phyloP scores from a whole-genome alignment of 2,888 invertebrate species.

The Tenthredo scrophulariae region DNA sequence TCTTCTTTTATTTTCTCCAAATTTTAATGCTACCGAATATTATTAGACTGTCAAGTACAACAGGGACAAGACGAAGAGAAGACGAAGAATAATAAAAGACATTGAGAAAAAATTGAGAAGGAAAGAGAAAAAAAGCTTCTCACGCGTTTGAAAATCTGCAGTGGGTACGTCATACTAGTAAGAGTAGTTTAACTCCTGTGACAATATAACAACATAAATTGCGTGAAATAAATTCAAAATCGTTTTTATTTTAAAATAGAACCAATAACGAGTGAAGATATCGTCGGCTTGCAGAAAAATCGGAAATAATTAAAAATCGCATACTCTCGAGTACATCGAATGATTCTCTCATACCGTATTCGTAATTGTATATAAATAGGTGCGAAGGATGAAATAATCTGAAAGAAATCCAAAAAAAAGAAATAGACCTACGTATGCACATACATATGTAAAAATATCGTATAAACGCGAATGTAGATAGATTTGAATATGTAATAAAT shows the following conservation, averaged over 20 bases:
- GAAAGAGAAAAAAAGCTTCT: too few relatives aligned
- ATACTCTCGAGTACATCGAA: neutral
- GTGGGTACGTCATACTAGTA: too few relatives aligned
- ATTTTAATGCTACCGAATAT: neutral
- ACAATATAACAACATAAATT: too few relatives aligned
- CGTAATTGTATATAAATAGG: too few relatives aligned
- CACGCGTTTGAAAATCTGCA: too few relatives aligned
- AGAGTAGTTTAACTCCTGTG: too few relatives aligned
- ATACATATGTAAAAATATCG: neutral
- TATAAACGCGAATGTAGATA: neutral
- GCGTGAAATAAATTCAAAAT: too few relatives aligned
- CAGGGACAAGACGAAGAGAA: too few relatives aligned
- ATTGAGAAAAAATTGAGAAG: neutral
- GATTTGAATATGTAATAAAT: neutral
- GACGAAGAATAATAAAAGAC: neutral
- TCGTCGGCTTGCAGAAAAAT: neutral
- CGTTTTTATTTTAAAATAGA: too few relatives aligned
- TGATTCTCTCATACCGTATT: neutral
- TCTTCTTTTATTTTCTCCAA: constrained; percentile 24
- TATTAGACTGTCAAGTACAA: neutral
- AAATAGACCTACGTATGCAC: neutral
- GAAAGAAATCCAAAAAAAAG: neutral
- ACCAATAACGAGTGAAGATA: neutral
- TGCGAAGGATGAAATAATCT: neutral
- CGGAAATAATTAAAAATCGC: neutral